phyloP scores from a whole-genome alignment of 2,888 invertebrate genomes.

The Trilocha varians region DNA sequence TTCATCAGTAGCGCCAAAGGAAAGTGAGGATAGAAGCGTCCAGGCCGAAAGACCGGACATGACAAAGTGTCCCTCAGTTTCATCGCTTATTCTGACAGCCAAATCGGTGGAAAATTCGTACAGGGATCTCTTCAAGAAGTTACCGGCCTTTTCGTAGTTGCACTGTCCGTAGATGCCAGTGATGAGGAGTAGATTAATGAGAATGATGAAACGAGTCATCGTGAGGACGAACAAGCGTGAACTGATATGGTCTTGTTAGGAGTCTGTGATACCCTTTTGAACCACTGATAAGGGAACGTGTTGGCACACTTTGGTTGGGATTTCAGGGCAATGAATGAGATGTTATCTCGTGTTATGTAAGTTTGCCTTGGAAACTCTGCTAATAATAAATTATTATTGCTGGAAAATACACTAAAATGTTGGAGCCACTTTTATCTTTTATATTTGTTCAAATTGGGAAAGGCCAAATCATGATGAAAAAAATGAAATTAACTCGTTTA shows the following conservation, averaged over 20 bases:
- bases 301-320: background rate
- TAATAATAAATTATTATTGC: no score
- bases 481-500: no score
- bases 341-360: no score
- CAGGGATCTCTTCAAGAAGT: conserved; percentile 27
- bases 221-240: background rate
- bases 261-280: background rate
- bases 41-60: conserved; percentile 48
- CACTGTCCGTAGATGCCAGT: conserved; percentile 20
- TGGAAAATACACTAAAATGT: no score
- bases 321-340: background rate
- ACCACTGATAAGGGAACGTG: background rate
- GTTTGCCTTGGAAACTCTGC: no score
- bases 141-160: conserved; percentile 19
- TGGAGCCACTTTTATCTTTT: no score
- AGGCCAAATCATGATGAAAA: no score
- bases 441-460: no score
- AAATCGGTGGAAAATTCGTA: conserved; percentile 38
- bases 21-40: conserved; percentile 40
- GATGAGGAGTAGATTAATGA: background rate
- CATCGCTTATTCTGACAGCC: conserved; percentile 28
- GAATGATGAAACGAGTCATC: background rate
- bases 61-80: conserved; percentile 52
- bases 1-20: conserved; percentile 39
- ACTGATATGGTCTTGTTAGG: background rate